Conservation (phyloP, 2,113 vertebrate genomes). For the Pyrgilauda ruficollis region DNA sequence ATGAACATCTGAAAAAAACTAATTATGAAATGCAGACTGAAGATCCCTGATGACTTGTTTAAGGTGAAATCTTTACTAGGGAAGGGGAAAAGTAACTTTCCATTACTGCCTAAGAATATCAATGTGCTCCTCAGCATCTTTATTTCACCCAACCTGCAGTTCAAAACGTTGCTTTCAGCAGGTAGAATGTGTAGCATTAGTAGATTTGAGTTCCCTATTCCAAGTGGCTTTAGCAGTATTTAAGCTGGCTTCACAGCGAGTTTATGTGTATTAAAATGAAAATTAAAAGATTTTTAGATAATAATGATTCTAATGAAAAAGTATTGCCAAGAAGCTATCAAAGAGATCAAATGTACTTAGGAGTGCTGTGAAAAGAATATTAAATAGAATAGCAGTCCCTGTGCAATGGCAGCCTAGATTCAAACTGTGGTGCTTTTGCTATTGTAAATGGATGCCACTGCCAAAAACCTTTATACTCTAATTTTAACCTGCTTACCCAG, state of each 20-base stretch:
- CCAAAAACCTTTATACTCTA: neutral
- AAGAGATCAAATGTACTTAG: constrained; percentile 33
- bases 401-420: neutral
- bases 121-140: neutral
- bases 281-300: constrained; percentile 18
- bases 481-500: neutral
- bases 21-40: neutral
- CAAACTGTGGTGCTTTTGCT: neutral
- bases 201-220: neutral
- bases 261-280: constrained; percentile 1
- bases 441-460: neutral
- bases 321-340: neutral
- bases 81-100: neutral
- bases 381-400: neutral
- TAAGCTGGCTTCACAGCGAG: neutral
- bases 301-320: constrained; percentile 7
- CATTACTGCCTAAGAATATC: neutral
- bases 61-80: neutral
- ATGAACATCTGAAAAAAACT: neutral
- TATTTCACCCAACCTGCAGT: neutral
- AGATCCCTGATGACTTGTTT: neutral
- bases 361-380: constrained; percentile 16
- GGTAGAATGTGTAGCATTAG: neutral
- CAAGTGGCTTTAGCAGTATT: constrained; percentile 9
- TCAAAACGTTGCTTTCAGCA: neutral